These are phyloP conservation scores for Pogonomyrmex barbatus DNA, from an alignment of 1,140 invertebrate species.

Conservation along the genomic window DNA sequence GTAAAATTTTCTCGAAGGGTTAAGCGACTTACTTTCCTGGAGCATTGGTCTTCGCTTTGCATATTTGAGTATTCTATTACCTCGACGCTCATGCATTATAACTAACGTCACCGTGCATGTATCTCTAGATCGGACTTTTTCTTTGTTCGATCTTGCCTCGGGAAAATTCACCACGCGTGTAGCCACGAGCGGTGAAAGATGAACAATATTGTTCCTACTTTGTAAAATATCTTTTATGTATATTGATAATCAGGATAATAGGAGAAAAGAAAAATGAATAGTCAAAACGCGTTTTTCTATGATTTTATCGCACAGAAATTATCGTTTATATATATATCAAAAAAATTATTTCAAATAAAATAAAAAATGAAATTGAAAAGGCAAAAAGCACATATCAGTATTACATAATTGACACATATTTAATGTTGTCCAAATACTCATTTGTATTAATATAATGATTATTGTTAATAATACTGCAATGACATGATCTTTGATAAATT, in stretches of 20 bases:
- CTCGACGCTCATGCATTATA: constrained; percentile 59
- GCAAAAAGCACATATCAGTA: background rate
- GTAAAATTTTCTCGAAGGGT: constrained; percentile 51
- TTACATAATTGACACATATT: background rate
- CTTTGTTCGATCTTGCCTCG: constrained; percentile 51
- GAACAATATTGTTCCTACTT: background rate
- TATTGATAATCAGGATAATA: background rate
- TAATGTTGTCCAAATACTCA: background rate
- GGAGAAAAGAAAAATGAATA: background rate
- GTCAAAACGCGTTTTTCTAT: background rate
- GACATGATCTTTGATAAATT: background rate
- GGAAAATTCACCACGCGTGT: constrained; percentile 17
- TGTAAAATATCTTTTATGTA: background rate
- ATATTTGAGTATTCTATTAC: constrained; percentile 60
- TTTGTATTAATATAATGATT: background rate
- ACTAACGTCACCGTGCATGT: constrained; percentile 13
- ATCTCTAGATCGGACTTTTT: constrained; percentile 24
- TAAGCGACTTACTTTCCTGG: constrained; percentile 47
- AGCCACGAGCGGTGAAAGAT: constrained; percentile 24
- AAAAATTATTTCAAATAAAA: constrained; percentile 21
- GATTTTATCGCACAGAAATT: background rate
- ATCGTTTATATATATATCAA: background rate
- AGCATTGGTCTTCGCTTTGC: constrained; percentile 45
- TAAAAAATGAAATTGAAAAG: background rate
- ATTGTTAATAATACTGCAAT: constrained; percentile 7